These are phyloP conservation scores for Thryonomys swinderianus DNA, from an alignment of 2,113 vertebrate genomes.

Conservation along the genomic window DNA sequence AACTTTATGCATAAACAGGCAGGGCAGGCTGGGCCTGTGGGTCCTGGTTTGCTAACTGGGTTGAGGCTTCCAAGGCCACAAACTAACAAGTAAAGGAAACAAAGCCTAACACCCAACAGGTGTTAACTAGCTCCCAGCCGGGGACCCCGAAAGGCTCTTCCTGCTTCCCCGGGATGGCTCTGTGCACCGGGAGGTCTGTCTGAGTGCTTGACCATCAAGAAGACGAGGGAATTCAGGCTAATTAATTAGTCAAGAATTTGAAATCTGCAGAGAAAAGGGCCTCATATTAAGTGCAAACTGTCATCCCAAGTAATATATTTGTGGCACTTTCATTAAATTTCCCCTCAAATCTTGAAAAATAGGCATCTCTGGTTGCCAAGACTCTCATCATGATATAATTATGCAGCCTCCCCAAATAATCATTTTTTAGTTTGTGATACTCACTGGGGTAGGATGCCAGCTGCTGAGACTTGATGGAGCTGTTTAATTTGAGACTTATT, in stretches of 20 bases:
- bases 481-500: slow-evolving; percentile 65
- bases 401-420: slow-evolving; percentile 74
- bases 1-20: background rate
- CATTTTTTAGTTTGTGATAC: slow-evolving; percentile 14
- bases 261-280: slow-evolving; percentile 71
- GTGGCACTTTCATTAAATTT: slow-evolving; percentile 78
- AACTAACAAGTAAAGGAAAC: background rate
- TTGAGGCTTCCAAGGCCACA: slow-evolving; percentile 7
- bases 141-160: rapidly evolving
- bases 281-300: slow-evolving; percentile 73
- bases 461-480: slow-evolving; percentile 58
- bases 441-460: slow-evolving; percentile 61
- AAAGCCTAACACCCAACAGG: slow-evolving; percentile 33
- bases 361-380: slow-evolving; percentile 71
- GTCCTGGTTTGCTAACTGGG: background rate
- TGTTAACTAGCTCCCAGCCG: background rate
- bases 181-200: slow-evolving; percentile 1
- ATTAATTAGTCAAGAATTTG: slow-evolving; percentile 79
- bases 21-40: background rate
- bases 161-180: background rate
- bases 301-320: slow-evolving; percentile 74
- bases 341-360: slow-evolving; percentile 65
- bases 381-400: slow-evolving; percentile 70
- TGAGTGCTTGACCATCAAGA: slow-evolving; percentile 72
- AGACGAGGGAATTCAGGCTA: slow-evolving; percentile 69